Base-by-base conservation (phyloP, 1,140 invertebrate species). In the Tribolium castaneum region DNA sequence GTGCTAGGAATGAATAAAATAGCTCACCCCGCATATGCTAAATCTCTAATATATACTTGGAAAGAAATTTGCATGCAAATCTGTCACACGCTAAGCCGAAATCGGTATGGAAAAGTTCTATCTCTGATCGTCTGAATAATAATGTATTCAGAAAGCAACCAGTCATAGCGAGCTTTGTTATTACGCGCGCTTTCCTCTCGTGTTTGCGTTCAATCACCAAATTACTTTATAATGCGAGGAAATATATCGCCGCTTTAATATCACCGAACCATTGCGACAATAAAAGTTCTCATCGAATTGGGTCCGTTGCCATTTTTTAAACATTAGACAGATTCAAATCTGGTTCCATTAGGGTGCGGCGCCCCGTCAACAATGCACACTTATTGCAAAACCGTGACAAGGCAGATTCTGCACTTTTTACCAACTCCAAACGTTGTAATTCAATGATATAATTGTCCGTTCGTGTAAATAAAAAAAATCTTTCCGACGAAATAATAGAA, bases 51-150 rank as follows among this genome's bases (percentile, higher is more conserved):
- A 83, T 82, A 81, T 82, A 84, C 77, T 83, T 81, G 80, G 78
- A 83, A 84, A 84, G 83, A 84, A 84, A 84, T 84, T 84, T 84
- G 83, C 83, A 84, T 84, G 82, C 81, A 83, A 84, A 84, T 84
- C 83, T 84, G 82, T 82, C 83, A 84, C 82, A 82, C 80, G 82
- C 83, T 83, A 84, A 84, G 82, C 83, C 80, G 52, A 77, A 84
- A 81, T 83, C 83, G 82, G 82, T 82, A 82, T 81, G 81, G 83
- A 82, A 84, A 84, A 83, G 62, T 84, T 83, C 82, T 84, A 81
- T 81, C 82, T 80, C 82, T 81, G 83, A 84, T 83, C 83, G 82
- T 83, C 81, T 83, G 82, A 83, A 84, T 84, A 84, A 84, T 84
- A 84, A 84, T 84, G 81, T 81, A 82, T 82, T 83, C 78, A 79